Conservation (phyloP, 1,140 invertebrate species). For the Maniola jurtina region DNA sequence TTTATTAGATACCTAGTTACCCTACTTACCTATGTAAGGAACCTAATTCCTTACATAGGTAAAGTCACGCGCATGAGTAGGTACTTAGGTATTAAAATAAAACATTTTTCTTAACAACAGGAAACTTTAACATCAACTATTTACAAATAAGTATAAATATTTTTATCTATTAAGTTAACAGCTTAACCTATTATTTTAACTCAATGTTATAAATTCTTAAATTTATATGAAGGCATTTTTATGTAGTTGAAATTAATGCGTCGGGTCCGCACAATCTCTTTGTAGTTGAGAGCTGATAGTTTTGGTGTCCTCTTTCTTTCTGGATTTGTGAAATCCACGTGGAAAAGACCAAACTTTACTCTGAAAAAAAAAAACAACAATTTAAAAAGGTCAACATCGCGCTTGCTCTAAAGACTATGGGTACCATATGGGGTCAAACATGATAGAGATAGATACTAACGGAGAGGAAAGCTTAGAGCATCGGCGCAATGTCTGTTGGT, state of each 20-base stretch:
- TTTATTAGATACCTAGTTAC: no score
- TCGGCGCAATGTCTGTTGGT: no score
- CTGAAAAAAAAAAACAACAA: constrained; percentile 58
- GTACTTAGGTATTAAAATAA: background rate
- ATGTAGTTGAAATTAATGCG: constrained; percentile 50
- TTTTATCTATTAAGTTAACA: background rate
- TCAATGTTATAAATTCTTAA: constrained; percentile 32
- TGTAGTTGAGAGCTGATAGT: constrained; percentile 79
- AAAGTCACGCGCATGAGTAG: no score
- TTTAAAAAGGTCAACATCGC: background rate
- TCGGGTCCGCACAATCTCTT: constrained; percentile 48
- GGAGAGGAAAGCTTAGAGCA: background rate
- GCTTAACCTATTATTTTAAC: constrained; percentile 2
- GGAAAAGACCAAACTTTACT: constrained; percentile 85
- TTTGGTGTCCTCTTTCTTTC: constrained; percentile 84
- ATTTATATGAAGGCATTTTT: constrained; percentile 38
- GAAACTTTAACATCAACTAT: constrained; percentile 6
- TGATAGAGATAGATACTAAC: no score
- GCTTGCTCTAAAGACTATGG: no score
- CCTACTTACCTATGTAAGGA: no score
- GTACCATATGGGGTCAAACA: no score
- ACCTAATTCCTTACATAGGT: no score
- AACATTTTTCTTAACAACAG: constrained; percentile 2
- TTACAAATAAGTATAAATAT: constrained; percentile 4
- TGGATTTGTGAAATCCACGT: constrained; percentile 85